Evolutionary conservation across 1,140 invertebrate genomes (phyloP), one percentile per base, ranked within the genome.

Genomic region (Archivesica marissinica): DNA sequence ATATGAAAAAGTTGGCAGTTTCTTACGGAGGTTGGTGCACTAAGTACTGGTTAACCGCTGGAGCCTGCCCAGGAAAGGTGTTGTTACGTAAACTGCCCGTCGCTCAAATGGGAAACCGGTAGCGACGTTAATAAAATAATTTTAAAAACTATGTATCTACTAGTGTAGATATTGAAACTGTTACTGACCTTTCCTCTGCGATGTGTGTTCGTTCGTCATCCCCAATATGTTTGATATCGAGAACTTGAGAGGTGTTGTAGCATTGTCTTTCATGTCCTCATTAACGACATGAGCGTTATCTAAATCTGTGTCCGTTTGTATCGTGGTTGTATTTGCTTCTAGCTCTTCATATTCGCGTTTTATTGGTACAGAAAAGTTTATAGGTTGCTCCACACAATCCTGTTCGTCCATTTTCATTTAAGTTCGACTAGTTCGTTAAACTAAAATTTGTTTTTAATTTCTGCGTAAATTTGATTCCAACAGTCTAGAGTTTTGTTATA

Each of bases 171-270:
- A 20, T 50, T 20, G 9, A 50, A 11, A 50, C 44, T 20, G 44
- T 50, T 11, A 70, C 66, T 70, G 2, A 70, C 66, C 66, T 44
- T 70, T 70, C 23, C 9, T 23, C 2, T 23, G 33, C 13, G 66
- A 30, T 20, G 38, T 50, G 13, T 30, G 39, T 41, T 72, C 68
- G 13, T 72, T 47, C 1, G n/a, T 25, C 1, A 72, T 47, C 23
- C 68, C 68, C 9, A 72, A 28, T 30, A 72, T 72, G 25, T 47
- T 72, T 30, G 44, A 72, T 25, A 72, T 72, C 25, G 68, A 72
- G 35, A 72, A 72, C 39, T 72, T 72, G 25, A 72, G 35, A 9
- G 68, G 13, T 35, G 20, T 3, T 17, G 50, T 3, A n/a, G 6
- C 50, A 52, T n/a, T 52, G n/a, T 30, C 1, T 64, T 64, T 64